Evolutionary conservation across 2,888 invertebrate species (phyloP).

Genomic region (Philaethria dido): DNA sequence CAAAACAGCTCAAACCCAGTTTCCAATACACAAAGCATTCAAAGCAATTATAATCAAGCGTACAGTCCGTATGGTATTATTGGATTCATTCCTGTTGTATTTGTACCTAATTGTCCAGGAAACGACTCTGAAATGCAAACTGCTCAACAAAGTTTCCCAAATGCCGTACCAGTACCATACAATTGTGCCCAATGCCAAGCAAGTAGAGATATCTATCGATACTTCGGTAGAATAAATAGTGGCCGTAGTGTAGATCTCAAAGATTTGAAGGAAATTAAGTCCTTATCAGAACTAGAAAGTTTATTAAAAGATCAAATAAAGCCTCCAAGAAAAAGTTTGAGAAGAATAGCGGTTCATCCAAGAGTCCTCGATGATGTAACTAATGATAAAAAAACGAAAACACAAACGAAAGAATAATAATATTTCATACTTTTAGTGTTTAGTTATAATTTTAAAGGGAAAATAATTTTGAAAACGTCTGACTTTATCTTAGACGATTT

Average conservation of each 20-base stretch:
- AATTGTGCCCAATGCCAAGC: slow-evolving; percentile 84
- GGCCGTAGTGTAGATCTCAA: slow-evolving; percentile 65
- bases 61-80: slow-evolving; percentile 85
- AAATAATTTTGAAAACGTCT: slow-evolving; percentile 74
- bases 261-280: slow-evolving; percentile 72
- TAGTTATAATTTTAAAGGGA: slow-evolving; percentile 34
- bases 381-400: slow-evolving; percentile 51
- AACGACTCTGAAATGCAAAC: slow-evolving; percentile 71
- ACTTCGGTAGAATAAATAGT: slow-evolving; percentile 66
- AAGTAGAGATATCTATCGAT: slow-evolving; percentile 62
- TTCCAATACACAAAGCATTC: slow-evolving; percentile 35
- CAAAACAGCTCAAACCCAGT: slow-evolving; percentile 58
- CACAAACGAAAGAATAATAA: slow-evolving; percentile 39
- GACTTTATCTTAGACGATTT: slow-evolving; percentile 78
- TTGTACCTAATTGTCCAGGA: slow-evolving; percentile 87
- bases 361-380: slow-evolving; percentile 58
- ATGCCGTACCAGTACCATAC: slow-evolving; percentile 85
- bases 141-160: slow-evolving; percentile 84
- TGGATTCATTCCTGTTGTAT: slow-evolving; percentile 88
- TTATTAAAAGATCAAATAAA: slow-evolving; percentile 72
- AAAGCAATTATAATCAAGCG: slow-evolving; percentile 52
- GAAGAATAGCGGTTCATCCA: slow-evolving; percentile 65
- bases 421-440: slow-evolving; percentile 7
- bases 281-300: slow-evolving; percentile 66
- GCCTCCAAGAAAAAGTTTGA: slow-evolving; percentile 65